These are phyloP conservation scores for Glossosoma conforme DNA, from an alignment of 1,140 invertebrate species.

Conservation along the genomic window DNA sequence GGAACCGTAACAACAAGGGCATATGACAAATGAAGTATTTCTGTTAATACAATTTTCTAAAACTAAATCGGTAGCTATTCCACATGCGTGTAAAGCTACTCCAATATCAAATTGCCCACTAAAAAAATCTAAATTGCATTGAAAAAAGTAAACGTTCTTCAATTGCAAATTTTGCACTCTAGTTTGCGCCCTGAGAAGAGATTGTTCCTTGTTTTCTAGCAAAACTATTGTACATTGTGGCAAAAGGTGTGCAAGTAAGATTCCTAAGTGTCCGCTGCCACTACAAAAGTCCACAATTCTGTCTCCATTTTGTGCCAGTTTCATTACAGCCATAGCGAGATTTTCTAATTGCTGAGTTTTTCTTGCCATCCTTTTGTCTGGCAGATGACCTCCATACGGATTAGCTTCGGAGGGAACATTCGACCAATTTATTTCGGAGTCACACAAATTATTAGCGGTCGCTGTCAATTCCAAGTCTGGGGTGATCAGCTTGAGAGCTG, in stretches of 20 bases:
- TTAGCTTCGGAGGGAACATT: conserved; percentile 65
- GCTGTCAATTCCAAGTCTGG: conserved; percentile 40
- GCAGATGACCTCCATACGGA: conserved; percentile 72
- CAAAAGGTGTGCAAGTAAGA: conserved; percentile 75
- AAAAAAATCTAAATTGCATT: conserved; percentile 85
- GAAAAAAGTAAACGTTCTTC: conserved; percentile 74
- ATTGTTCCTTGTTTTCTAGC: conserved; percentile 91
- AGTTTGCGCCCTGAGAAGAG: conserved; percentile 67
- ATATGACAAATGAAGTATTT: conserved; percentile 80
- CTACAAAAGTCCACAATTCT: conserved; percentile 92
- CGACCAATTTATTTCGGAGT: conserved; percentile 54
- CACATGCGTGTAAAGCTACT: conserved; percentile 87
- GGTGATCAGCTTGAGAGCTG: conserved; percentile 47
- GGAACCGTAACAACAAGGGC: conserved; percentile 92
- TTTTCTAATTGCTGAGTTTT: conserved; percentile 90
- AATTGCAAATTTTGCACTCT: conserved; percentile 65
- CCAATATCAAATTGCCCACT: conserved; percentile 76
- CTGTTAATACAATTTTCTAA: conserved; percentile 74
- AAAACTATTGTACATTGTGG: conserved; percentile 73
- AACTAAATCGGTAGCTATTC: conserved; percentile 89
- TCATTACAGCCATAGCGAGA: conserved; percentile 71
- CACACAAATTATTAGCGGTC: conserved; percentile 27
- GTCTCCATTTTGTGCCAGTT: conserved; percentile 56
- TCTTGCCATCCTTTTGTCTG: conserved; percentile 62
- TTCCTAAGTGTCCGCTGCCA: conserved; percentile 88